Percentiles rank a stretch among this genome's conserved stretches.
phyloP scores from a whole-genome alignment of 2,888 invertebrate species.

The Koerneria pararmatus region DNA sequence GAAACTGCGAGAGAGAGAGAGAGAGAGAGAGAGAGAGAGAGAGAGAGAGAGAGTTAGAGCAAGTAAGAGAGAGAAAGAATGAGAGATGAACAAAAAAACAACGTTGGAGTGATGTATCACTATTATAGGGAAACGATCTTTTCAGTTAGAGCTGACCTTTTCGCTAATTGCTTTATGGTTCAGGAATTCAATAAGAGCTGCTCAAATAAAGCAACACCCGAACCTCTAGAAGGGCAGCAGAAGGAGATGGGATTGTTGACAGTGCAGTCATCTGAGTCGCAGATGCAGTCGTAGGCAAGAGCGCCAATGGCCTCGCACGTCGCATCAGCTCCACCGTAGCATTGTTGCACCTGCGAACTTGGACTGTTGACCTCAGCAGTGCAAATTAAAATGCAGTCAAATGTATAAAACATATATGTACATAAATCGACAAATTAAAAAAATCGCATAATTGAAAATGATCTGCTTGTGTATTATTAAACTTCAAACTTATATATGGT shows the following conservation, averaged over 20 bases:
- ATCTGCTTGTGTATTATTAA: background rate
- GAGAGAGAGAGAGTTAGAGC: too few relatives aligned
- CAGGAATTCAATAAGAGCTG: too few relatives aligned
- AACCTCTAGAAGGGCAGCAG: constrained; percentile 58
- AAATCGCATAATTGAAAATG: background rate
- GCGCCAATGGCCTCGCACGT: constrained; percentile 59
- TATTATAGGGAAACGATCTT: too few relatives aligned
- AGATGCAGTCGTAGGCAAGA: constrained; percentile 57
- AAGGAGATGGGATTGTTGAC: constrained; percentile 58
- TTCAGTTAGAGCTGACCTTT: too few relatives aligned
- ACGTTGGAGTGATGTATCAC: too few relatives aligned
- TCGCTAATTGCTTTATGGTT: too few relatives aligned
- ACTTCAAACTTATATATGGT: background rate
- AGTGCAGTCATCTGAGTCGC: constrained; percentile 57
- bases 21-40: too few relatives aligned
- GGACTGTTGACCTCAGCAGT: background rate
- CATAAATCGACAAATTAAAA: background rate
- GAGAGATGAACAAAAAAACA: too few relatives aligned
- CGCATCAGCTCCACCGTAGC: constrained; percentile 56
- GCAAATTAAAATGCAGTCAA: too few relatives aligned
- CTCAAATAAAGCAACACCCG: background rate
- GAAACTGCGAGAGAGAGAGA: too few relatives aligned
- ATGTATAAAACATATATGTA: too few relatives aligned
- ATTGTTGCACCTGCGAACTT: constrained; percentile 45
- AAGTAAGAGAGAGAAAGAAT: too few relatives aligned